Evolutionary conservation across 2,113 vertebrate genomes (phyloP).

Genomic region (Labeo catla): DNA sequence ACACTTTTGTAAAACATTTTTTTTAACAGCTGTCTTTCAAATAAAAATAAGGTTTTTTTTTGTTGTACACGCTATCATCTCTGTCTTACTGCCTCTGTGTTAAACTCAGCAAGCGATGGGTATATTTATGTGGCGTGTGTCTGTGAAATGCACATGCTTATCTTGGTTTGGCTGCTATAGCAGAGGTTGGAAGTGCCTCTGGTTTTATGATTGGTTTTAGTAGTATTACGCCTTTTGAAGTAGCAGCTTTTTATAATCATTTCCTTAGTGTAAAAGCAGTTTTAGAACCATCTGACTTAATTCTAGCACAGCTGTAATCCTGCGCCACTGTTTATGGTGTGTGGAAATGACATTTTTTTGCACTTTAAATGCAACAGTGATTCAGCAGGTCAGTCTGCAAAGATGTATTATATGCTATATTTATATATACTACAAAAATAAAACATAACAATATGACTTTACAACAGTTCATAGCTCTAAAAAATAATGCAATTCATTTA

Average conservation of each 20-base stretch:
- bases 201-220: conserved; percentile 25
- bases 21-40: conserved; percentile 38
- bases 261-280: conserved; percentile 37
- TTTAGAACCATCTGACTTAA: not conserved
- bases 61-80: not conserved
- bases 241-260: conserved; percentile 34
- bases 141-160: conserved; percentile 2
- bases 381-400: not conserved
- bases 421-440: not conserved
- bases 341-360: not conserved
- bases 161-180: conserved; percentile 14
- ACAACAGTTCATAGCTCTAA: not conserved
- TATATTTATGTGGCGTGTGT: not conserved
- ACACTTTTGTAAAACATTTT: conserved; percentile 40
- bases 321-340: not conserved
- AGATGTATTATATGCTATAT: not conserved
- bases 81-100: not conserved
- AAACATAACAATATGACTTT: not conserved
- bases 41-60: conserved; percentile 33
- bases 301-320: not conserved
- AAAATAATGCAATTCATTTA: not conserved
- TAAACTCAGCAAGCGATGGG: not conserved
- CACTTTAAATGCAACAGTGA: not conserved
- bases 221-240: conserved; percentile 24
- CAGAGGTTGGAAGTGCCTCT: conserved; percentile 17